A percentile compares a stretch with the other conserved stretches of the same genome.
Evolutionary conservation across 2,888 invertebrate genomes (phyloP).

Genomic region (Physocephala rufipes): DNA sequence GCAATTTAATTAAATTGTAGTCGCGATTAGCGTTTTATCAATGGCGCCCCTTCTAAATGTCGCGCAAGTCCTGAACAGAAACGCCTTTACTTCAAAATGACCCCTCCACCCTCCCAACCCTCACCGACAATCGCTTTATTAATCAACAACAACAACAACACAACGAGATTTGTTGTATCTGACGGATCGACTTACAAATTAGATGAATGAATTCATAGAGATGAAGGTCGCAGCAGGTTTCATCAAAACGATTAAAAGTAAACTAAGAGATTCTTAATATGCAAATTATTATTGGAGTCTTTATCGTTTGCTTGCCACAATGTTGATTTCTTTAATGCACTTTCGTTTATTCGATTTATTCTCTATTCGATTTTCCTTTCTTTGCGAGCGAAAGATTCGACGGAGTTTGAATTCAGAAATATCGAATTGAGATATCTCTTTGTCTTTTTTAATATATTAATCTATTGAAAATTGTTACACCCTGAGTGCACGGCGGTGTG

Average conservation of each 20-base stretch:
- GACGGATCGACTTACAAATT: slow-evolving; percentile 32
- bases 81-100: slow-evolving; percentile 49
- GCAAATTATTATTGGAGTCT: neutral
- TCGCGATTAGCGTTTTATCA: slow-evolving; percentile 12
- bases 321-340: too few relatives aligned
- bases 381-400: too few relatives aligned
- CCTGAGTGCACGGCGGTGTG: slow-evolving; percentile 36
- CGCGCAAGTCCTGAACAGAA: slow-evolving; percentile 19
- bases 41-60: neutral
- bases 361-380: neutral
- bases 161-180: slow-evolving; percentile 13
- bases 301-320: too few relatives aligned
- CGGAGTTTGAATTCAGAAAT: too few relatives aligned
- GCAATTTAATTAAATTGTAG: neutral
- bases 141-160: neutral
- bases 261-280: neutral
- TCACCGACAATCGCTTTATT: neutral
- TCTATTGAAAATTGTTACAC: slow-evolving; percentile 18
- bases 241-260: slow-evolving; percentile 8
- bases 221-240: slow-evolving; percentile 32
- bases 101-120: slow-evolving; percentile 14
- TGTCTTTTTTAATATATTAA: neutral
- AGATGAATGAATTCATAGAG: slow-evolving; percentile 32
- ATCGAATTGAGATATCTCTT: neutral
- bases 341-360: too few relatives aligned